Evolutionary conservation across 1,140 invertebrate genomes (phyloP), one percentile per base, ranked within the genome.

Genomic region (Trichoplusia ni): DNA sequence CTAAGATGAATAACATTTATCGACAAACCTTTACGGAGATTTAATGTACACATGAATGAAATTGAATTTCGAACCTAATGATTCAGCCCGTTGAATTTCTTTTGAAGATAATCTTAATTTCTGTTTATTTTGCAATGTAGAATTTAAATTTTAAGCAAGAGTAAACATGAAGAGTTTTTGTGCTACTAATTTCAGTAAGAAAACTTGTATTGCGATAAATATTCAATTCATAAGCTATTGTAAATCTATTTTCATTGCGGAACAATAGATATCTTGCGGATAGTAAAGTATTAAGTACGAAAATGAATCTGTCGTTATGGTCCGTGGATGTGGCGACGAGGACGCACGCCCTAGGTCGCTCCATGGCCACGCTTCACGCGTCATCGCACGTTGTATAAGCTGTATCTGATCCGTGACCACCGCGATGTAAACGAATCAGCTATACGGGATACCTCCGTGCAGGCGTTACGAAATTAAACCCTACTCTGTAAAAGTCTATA

Each of bases 341-440:
- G 82, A 82, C 79, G 77, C 33, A 66, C 64, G 76, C 58, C 77
- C 75, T 80, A 80, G 80, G 81, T 79, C 77, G 66, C 71, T 69
- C 73, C 81, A 83, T 70, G 84, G 82, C 69, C 81, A 71, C 58
- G 66, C 73, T 72, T 81, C 73, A 83, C 71, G 81, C 81, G 72
- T 79, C 76, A 84, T 81, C 68, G 77, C 73, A 31, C 58, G 42
- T 68, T 71, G 70, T 72, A 67, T 67, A 61, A 64, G 21, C 56
- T 60, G 14, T 46, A 72, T 46, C 54, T 61, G 49, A 75, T 49
- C 69, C 70, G 60, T 67, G 64, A 53, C 61, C 62, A 38, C 51
- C 35, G 1, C 21, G 8, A 19, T 38, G 35, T 40, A 56, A 56
- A 38, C 33, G 4, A 37, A 56, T 21, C 29, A 6, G 9, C 9